Evolutionary conservation across 2,888 invertebrate species (phyloP).

Genomic region (Melanostoma mellinum): DNA sequence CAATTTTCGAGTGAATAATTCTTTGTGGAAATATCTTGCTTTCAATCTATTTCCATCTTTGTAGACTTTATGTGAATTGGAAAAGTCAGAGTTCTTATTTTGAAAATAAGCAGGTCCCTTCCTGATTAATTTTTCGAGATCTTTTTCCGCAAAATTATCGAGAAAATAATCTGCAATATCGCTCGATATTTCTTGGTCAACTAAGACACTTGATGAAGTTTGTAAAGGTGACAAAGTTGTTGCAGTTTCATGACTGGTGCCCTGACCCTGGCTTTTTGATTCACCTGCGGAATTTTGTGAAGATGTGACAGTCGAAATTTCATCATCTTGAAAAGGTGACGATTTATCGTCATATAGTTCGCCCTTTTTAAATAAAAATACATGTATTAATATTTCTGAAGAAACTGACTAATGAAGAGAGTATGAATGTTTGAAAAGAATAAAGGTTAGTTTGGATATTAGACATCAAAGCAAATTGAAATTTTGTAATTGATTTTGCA

Average conservation of each 20-base stretch:
- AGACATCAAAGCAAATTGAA: not conserved
- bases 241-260: not conserved
- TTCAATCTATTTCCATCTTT: no score
- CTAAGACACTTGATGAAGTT: no score
- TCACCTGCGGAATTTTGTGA: slow-evolving; percentile 5
- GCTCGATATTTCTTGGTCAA: no score
- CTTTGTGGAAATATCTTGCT: no score
- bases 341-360: slow-evolving; percentile 4
- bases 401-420: not conserved
- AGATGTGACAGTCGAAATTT: slow-evolving; percentile 5
- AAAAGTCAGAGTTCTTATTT: no score
- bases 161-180: no score
- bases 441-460: not conserved
- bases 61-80: no score
- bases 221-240: no score
- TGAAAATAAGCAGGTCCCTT: no score
- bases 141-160: no score
- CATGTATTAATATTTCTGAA: not conserved
- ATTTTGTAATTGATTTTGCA: slow-evolving; percentile 14
- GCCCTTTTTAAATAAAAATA: not conserved
- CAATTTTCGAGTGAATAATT: no score
- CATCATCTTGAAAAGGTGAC: slow-evolving; percentile 1
- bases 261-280: slow-evolving; percentile 1
- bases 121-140: no score
- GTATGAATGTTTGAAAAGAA: not conserved